Base-by-base conservation (phyloP, 2,797 vertebrate genomes). In the Cottoperca gobio region DNA sequence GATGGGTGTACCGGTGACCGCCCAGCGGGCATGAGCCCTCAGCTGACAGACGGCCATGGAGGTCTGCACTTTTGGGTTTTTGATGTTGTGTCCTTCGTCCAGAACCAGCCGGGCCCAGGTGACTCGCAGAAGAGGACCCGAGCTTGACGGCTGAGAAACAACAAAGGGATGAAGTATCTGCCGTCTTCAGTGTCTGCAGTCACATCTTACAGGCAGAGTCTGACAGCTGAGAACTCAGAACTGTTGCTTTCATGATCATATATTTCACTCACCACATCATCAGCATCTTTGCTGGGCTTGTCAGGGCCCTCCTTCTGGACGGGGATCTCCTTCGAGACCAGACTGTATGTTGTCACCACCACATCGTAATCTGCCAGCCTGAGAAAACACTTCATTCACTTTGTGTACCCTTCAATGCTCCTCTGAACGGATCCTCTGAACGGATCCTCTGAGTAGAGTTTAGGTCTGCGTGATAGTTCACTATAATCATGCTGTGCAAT, bases 81-180 rank as follows among this genome's bases (percentile, higher is more conserved):
- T 99, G 61, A 99, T 96, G 78, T 93, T 97, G 90, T 99, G 98
- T 72, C 96, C 98, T 90, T 99, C 98, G 65, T 99, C 98, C 73
- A 99, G 62, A 63, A 99, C 83, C 79, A 99, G 69, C 0, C 98
- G 96, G 62, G 96, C 93, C 98, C 98, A 99, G 73, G 91, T 64
- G 19, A 99, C 86, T 12, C 90, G 93, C 58, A 96, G 86, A 11
- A 99, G 93, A 66, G 97, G 96, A 24, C 69, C 80, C 2, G 87
- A 89, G 59, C 5, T 42, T 0, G 81, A 33, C 0, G 78, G 31
- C 95, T 96, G 79, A 37, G 19, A 40, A 53, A 37, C 2, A 39
- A 33, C 17, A 28, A 0, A 0, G 1, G 9, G 13, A 55, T 2
- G 4, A 31, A 46, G 39, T 17, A 7, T 21, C 16, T 31, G 31